Evolutionary conservation across 2,113 vertebrate species (phyloP).

Genomic region (Sinocyclocheilus maitianheensis): DNA sequence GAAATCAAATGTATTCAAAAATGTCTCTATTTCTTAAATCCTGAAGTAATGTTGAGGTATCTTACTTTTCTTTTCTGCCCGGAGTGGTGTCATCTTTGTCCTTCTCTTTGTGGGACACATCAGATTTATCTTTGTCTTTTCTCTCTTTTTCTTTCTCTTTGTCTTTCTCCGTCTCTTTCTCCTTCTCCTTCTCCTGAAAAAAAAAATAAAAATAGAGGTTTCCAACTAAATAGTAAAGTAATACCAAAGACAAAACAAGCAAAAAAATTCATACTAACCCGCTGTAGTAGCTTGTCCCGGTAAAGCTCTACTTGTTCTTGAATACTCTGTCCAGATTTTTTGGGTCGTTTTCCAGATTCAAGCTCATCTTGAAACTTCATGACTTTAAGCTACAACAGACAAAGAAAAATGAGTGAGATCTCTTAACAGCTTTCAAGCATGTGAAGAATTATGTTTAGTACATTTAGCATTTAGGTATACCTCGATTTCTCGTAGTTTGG

Average conservation of each 20-base stretch:
- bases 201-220: neutral
- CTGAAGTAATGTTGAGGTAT: neutral
- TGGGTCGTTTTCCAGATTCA: conserved; percentile 96
- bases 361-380: conserved; percentile 99
- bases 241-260: neutral
- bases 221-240: neutral
- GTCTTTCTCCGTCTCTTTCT: conserved; percentile 94
- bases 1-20: neutral
- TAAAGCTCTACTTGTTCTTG: conserved; percentile 99
- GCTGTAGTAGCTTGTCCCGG: conserved; percentile 94
- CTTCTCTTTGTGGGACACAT: conserved; percentile 85
- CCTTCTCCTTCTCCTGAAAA: conserved; percentile 79
- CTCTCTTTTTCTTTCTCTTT: conserved; percentile 87
- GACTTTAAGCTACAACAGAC: conserved; percentile 87
- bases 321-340: conserved; percentile 93
- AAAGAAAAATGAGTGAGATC: conserved; percentile 17
- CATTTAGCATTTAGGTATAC: conserved; percentile 66
- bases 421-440: neutral
- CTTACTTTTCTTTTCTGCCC: conserved; percentile 92
- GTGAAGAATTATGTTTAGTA: neutral
- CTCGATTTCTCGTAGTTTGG: conserved; percentile 97
- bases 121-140: conserved; percentile 89
- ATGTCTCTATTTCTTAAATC: too few relatives aligned
- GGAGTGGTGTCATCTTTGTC: conserved; percentile 91
- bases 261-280: conserved; percentile 71